Conservation (phyloP, 2,113 vertebrate genomes). For the Sapayoa aenigma region DNA sequence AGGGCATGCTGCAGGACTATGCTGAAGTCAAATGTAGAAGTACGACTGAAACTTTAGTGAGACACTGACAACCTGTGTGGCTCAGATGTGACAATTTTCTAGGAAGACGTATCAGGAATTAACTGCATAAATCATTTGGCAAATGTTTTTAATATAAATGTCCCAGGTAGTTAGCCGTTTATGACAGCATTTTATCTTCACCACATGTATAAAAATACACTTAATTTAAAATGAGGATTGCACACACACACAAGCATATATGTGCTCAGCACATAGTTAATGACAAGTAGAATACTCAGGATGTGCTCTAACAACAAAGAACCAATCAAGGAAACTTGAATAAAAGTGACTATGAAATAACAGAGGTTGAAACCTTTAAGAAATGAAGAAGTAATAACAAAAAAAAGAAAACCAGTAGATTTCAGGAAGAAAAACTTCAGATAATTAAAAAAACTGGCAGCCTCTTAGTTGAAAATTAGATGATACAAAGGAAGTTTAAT, state of each 20-base stretch:
- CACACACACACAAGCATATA: accelerated
- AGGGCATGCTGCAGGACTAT: neutral
- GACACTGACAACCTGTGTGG: neutral
- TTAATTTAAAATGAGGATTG: neutral
- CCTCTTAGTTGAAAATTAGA: too few species aligned
- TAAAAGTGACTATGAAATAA: neutral
- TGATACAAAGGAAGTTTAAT: neutral
- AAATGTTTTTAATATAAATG: neutral
- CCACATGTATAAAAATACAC: neutral
- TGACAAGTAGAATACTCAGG: neutral
- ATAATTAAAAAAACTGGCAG: neutral
- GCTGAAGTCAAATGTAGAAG: neutral
- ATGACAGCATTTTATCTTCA: neutral
- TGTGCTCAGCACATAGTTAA: neutral
- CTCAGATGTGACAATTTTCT: neutral
- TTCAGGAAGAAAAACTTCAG: neutral
- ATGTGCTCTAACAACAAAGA: neutral
- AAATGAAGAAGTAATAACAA: neutral
- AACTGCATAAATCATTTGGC: neutral
- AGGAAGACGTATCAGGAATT: neutral
- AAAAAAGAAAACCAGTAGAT: neutral
- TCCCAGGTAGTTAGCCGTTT: neutral
- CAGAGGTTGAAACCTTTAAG: neutral
- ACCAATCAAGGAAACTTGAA: neutral
- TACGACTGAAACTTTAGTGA: neutral